These are phyloP conservation scores for Tipula helvola DNA, from an alignment of 2,888 invertebrate genomes.

Conservation along the genomic window DNA sequence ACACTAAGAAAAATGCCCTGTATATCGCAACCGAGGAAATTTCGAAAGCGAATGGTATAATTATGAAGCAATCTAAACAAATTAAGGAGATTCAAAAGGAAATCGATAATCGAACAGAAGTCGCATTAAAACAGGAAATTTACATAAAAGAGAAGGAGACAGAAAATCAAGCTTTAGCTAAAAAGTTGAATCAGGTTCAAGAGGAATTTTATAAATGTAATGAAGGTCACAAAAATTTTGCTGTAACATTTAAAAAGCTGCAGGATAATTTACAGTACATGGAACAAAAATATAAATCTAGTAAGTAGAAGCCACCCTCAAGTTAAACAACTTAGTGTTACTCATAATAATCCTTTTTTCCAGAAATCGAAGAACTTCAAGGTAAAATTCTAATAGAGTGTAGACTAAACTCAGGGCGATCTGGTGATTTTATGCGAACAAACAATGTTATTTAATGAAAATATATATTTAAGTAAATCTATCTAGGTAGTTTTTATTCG, in stretches of 20 bases:
- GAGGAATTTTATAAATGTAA: conserved; percentile 23
- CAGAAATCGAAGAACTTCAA: conserved; percentile 22
- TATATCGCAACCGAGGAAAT: conserved; percentile 34
- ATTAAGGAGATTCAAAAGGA: conserved; percentile 26
- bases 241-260: conserved; percentile 28
- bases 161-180: conserved; percentile 21
- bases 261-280: conserved; percentile 26
- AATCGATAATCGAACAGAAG: conserved; percentile 30
- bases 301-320: conserved; percentile 19
- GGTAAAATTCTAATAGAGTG: not conserved
- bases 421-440: not conserved
- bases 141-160: conserved; percentile 27
- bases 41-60: conserved; percentile 33
- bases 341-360: conserved; percentile 10
- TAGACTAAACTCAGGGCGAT: not conserved
- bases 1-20: conserved; percentile 30
- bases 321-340: not conserved
- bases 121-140: conserved; percentile 31
- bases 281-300: conserved; percentile 30
- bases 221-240: conserved; percentile 23
- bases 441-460: conserved; percentile 11
- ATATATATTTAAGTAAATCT: conserved; percentile 14
- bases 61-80: conserved; percentile 29
- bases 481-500: not conserved
- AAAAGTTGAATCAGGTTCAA: conserved; percentile 22